Percentiles rank a stretch among this genome's conserved stretches.
phyloP scores from a whole-genome alignment of 2,888 invertebrate genomes.

The Drosophila acutilabella region DNA sequence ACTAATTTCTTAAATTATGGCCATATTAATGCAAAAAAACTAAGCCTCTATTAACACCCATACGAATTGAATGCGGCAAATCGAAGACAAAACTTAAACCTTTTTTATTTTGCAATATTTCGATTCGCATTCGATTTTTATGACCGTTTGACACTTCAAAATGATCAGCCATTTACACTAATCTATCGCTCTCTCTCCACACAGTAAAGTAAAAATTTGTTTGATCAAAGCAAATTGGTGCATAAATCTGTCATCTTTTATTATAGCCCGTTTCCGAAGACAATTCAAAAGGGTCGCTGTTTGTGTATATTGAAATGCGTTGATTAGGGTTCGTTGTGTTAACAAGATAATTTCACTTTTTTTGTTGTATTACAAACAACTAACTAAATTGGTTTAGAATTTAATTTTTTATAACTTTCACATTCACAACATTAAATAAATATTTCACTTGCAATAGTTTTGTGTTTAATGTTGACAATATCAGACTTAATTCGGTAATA shows the following conservation, averaged over 20 bases:
- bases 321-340: conserved; percentile 38
- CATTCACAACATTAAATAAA: conserved; percentile 14
- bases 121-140: conserved; percentile 30
- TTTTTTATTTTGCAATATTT: conserved; percentile 43
- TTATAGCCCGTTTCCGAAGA: conserved; percentile 16
- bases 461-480: too few relatives aligned
- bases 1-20: conserved; percentile 26
- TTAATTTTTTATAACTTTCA: conserved; percentile 46
- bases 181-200: conserved; percentile 33
- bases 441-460: conserved; percentile 1
- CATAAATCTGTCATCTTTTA: conserved; percentile 56
- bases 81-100: conserved; percentile 22
- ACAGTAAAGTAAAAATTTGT: conserved; percentile 1
- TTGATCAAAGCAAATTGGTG: conserved; percentile 40
- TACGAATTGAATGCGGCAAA: conserved; percentile 7
- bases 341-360: conserved; percentile 54
- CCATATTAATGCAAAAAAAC: conserved; percentile 13
- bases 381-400: conserved; percentile 41
- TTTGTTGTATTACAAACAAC: conserved; percentile 38
- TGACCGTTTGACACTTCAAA: conserved; percentile 40
- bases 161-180: conserved; percentile 30
- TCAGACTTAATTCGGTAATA: not conserved
- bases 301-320: conserved; percentile 23
- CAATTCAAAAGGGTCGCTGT: conserved; percentile 51
- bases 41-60: conserved; percentile 57